Conservation (phyloP, 2,888 invertebrate species). For the Cryptophagus acutangulus region DNA sequence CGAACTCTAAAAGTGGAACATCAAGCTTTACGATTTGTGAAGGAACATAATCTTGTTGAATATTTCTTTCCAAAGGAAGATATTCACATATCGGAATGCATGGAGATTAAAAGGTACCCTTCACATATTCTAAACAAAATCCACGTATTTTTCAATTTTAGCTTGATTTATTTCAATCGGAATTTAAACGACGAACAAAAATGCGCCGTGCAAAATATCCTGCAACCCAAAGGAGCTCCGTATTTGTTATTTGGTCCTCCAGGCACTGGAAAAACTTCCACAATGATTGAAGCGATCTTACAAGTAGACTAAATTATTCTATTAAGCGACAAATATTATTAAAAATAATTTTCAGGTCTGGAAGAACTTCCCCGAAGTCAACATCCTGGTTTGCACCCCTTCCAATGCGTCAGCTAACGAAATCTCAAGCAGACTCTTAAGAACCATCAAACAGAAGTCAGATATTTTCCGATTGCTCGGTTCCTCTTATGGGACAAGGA, state of each 20-base stretch:
- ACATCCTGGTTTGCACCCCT: slow-evolving; percentile 59
- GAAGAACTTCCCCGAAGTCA: slow-evolving; percentile 29
- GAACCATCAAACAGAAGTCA: slow-evolving; percentile 27
- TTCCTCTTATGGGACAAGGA: slow-evolving; percentile 16
- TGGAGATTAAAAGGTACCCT: slow-evolving; percentile 10
- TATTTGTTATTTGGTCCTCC: slow-evolving; percentile 58
- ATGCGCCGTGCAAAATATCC: slow-evolving; percentile 50
- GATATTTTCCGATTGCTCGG: slow-evolving; percentile 48
- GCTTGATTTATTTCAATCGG: slow-evolving; percentile 17
- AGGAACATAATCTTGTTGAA: slow-evolving; percentile 24
- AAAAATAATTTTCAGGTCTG: background rate
- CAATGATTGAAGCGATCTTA: slow-evolving; percentile 64
- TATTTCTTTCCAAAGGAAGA: slow-evolving; percentile 31
- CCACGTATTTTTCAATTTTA: slow-evolving; percentile 15
- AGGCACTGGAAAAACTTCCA: slow-evolving; percentile 68
- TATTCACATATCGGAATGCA: background rate
- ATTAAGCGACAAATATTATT: background rate
- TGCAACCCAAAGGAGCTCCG: slow-evolving; percentile 50
- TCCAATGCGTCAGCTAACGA: slow-evolving; percentile 69
- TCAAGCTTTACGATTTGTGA: slow-evolving; percentile 33
- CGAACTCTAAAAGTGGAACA: slow-evolving; percentile 35
- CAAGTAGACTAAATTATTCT: slow-evolving; percentile 49
- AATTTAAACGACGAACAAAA: slow-evolving; percentile 48
- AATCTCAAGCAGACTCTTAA: slow-evolving; percentile 50
- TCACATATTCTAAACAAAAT: slow-evolving; percentile 1